Conservation (phyloP, 2,888 invertebrate genomes). For the Boloria euphrosyne region DNA sequence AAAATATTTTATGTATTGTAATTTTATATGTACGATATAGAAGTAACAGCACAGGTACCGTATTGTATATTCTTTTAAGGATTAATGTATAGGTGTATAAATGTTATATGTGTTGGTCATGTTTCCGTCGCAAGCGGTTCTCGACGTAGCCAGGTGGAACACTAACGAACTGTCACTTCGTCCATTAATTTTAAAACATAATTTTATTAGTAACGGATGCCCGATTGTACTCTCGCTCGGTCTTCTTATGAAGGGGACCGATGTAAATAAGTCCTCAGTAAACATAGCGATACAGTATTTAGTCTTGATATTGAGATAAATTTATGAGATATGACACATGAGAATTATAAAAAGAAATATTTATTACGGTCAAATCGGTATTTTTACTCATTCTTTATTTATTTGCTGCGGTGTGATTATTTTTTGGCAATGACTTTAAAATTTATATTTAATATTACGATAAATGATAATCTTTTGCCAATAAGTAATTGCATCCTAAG, state of each 20-base stretch:
- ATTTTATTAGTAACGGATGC: slow-evolving; percentile 76
- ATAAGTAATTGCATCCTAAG: slow-evolving; percentile 43
- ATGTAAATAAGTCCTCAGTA: slow-evolving; percentile 74
- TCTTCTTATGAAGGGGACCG: slow-evolving; percentile 74
- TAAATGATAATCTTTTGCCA: slow-evolving; percentile 38
- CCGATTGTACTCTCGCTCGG: slow-evolving; percentile 72
- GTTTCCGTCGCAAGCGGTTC: slow-evolving; percentile 80
- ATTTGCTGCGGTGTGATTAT: slow-evolving; percentile 53
- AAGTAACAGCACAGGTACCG: slow-evolving; percentile 73
- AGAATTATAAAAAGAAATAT: slow-evolving; percentile 68
- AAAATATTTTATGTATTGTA: slow-evolving; percentile 82
- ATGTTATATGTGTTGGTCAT: slow-evolving; percentile 71
- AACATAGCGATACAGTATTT: slow-evolving; percentile 67
- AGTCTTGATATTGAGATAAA: slow-evolving; percentile 66
- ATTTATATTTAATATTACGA: slow-evolving; percentile 33
- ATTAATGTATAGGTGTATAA: slow-evolving; percentile 66
- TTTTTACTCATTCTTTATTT: slow-evolving; percentile 50
- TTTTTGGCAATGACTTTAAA: slow-evolving; percentile 48
- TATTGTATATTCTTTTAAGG: slow-evolving; percentile 74
- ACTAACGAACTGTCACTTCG: slow-evolving; percentile 82
- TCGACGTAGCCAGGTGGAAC: slow-evolving; percentile 77
- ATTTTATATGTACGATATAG: slow-evolving; percentile 78
- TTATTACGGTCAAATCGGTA: slow-evolving; percentile 52
- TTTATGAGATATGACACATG: slow-evolving; percentile 65
- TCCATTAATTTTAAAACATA: slow-evolving; percentile 81